phyloP scores from a whole-genome alignment of 2,888 invertebrate genomes.

The Tholera decimalis region DNA sequence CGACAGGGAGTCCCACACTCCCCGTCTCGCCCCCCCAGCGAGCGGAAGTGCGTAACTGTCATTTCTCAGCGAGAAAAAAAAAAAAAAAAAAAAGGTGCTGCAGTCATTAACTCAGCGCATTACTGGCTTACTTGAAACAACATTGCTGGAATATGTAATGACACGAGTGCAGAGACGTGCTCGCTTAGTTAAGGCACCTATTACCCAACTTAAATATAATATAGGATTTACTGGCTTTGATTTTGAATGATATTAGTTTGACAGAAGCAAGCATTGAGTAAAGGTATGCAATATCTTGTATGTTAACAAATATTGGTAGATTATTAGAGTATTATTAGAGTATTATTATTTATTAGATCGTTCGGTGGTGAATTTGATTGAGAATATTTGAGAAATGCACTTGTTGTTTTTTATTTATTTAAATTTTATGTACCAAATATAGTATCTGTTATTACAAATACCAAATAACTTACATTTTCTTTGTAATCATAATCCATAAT shows the following conservation, averaged over 20 bases:
- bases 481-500: no score
- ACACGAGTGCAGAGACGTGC: conserved; percentile 18
- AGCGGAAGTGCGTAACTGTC: no score
- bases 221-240: conserved; percentile 9
- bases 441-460: no score
- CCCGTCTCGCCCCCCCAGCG: no score
- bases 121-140: conserved; percentile 19
- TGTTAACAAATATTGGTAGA: conserved; percentile 1
- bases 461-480: no score
- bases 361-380: background rate
- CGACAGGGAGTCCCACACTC: no score
- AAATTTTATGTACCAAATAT: no score
- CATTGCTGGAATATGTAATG: conserved; percentile 25
- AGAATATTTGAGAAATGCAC: background rate
- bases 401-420: background rate
- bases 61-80: no score
- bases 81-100: no score
- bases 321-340: no score
- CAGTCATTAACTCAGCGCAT: conserved; percentile 18
- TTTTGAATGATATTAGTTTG: conserved; percentile 15
- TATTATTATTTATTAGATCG: no score
- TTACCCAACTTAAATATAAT: conserved; percentile 3
- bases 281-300: background rate
- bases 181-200: background rate
- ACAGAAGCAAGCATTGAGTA: conserved; percentile 10